Evolutionary conservation across 2,113 vertebrate species (phyloP).

Genomic region (Probosciger aterrimus): DNA sequence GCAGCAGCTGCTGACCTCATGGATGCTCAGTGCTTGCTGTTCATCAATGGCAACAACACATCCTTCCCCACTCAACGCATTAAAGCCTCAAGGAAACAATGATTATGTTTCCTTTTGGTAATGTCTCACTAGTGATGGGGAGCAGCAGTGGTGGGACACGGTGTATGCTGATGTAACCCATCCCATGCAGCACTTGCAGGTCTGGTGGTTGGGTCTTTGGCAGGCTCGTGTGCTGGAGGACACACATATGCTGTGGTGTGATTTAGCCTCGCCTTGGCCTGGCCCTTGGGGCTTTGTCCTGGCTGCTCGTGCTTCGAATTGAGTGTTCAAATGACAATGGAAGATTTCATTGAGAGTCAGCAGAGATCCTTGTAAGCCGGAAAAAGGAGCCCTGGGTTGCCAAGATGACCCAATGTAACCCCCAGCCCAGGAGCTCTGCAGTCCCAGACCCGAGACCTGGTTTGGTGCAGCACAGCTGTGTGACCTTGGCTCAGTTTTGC

Average conservation of each 20-base stretch:
- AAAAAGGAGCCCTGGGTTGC: not conserved
- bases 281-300: not conserved
- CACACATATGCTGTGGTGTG: rapidly evolving
- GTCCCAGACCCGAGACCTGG: not conserved
- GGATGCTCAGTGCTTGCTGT: not conserved
- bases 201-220: not conserved
- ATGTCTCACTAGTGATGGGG: not conserved
- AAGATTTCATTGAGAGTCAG: not conserved
- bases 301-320: not conserved
- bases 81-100: not conserved
- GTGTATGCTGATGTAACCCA: not conserved
- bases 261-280: not conserved
- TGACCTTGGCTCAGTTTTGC: constrained; percentile 33
- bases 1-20: not conserved
- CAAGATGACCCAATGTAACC: constrained; percentile 44
- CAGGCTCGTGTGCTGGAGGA: not conserved
- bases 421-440: not conserved
- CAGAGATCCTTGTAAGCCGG: not conserved
- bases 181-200: rapidly evolving
- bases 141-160: rapidly evolving
- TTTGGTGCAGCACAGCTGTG: constrained; percentile 37
- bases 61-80: not conserved
- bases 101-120: not conserved
- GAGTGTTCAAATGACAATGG: not conserved
- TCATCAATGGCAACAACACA: not conserved